Evolutionary conservation across 2,113 vertebrate species (phyloP), one percentile per base, ranked within the genome.

Genomic region (Onychorhynchus coronatus): DNA sequence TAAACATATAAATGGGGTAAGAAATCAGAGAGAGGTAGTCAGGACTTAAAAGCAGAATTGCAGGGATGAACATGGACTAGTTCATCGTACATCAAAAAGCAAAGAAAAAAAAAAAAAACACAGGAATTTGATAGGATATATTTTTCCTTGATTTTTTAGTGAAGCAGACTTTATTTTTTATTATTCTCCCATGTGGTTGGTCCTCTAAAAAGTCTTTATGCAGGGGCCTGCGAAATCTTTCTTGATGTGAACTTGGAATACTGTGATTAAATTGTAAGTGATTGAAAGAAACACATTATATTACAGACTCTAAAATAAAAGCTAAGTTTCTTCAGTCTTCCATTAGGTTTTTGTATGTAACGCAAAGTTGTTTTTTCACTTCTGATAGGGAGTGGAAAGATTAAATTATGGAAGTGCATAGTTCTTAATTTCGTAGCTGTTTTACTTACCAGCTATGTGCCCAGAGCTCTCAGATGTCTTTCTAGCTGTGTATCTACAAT

Each of bases 71-170:
- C 39, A 72, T 76, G 52, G n/a, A 86, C 62, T 5, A 13, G 33
- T 46, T 85, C 5, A 2, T 37, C 23, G 22, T 61, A 33, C 3
- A 18, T 65, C 8, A 63, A 49, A 24, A 24, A 67, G 27, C 4
- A 27, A 33, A 14, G 2, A 8, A 20, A 41, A 24, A 22, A 30
- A 33, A 19, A n/a, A 2, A 42, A 42, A 42, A 42, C 1, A 0
- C 5, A 22, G 31, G 5, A 56, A 17, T 89, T 85, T 63, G 42
- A 14, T 14, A 53, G 16, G 6, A 28, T 79, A 47, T 82, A 7
- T 72, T 89, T 89, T 91, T 37, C 56, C 23, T 30, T 70, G 41
- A 67, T 27, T 37, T 93, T 87, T 78, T 55, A 59, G 18, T 31
- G 71, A 79, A 88, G 37, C 8, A 61, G 18, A 28, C 11, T 12